phyloP scores from a whole-genome alignment of 2,113 vertebrate species.

The Semicossyphus pulcher region DNA sequence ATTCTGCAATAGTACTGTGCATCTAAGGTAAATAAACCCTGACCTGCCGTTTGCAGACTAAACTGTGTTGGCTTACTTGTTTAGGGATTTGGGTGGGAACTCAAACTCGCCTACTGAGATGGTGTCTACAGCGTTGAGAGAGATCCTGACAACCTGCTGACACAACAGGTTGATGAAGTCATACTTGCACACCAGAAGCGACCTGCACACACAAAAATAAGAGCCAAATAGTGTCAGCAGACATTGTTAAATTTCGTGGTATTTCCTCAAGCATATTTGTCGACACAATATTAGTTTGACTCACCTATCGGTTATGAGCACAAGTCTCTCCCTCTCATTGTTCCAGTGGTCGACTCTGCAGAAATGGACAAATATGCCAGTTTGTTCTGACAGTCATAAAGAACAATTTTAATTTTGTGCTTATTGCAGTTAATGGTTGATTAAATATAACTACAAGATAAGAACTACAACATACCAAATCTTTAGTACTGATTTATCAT shows the following conservation, averaged over 20 bases:
- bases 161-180: conserved; percentile 96
- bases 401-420: background rate
- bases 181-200: conserved; percentile 95
- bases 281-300: background rate
- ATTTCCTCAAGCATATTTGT: background rate
- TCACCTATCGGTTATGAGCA: conserved; percentile 90
- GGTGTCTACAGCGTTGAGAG: conserved; percentile 91
- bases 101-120: conserved; percentile 93
- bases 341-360: conserved; percentile 97
- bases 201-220: conserved; percentile 73
- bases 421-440: background rate
- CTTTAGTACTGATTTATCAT: no score
- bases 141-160: conserved; percentile 91
- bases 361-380: background rate
- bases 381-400: background rate
- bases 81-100: conserved; percentile 96
- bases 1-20: no score
- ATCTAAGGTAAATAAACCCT: background rate
- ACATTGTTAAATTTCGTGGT: background rate
- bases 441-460: background rate
- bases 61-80: conserved; percentile 85
- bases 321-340: conserved; percentile 94
- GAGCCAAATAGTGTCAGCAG: background rate
- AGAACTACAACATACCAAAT: background rate
- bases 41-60: background rate